Percentiles rank a stretch among this genome's conserved stretches.
Conservation (phyloP, 2,888 invertebrate genomes). For the Drosophila eohydei region DNA sequence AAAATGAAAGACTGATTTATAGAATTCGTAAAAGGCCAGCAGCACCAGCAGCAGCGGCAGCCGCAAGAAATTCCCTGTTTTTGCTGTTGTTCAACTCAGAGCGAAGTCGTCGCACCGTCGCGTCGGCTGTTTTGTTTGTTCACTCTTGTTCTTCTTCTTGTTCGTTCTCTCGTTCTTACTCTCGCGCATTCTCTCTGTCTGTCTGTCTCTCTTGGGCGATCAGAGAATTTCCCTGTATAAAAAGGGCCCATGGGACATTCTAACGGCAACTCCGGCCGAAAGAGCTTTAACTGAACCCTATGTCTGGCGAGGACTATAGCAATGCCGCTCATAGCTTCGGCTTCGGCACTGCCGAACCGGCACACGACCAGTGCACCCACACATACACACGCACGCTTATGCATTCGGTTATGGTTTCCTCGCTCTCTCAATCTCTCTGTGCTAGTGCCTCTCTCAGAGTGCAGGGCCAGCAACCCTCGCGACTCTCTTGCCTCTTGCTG, state of each 20-base stretch:
- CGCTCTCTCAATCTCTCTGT: conserved; percentile 30
- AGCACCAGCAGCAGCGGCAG: conserved; percentile 22
- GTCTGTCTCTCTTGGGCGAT: conserved; percentile 42
- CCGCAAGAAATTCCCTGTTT: conserved; percentile 61
- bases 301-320: conserved; percentile 54
- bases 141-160: conserved; percentile 48
- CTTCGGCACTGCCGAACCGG: conserved; percentile 24
- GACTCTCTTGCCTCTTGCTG: conserved; percentile 36
- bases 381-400: conserved; percentile 34
- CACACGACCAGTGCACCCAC: conserved; percentile 58
- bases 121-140: conserved; percentile 43
- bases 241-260: conserved; percentile 66
- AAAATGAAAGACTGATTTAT: conserved; percentile 65
- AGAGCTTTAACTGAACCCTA: conserved; percentile 37
- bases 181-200: conserved; percentile 14
- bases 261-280: conserved; percentile 60
- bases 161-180: conserved; percentile 14
- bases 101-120: conserved; percentile 34
- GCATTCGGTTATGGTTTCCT: conserved; percentile 24
- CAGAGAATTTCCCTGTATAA: conserved; percentile 64
- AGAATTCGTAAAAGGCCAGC: conserved; percentile 57
- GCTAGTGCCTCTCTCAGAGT: conserved; percentile 31
- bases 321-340: conserved; percentile 31
- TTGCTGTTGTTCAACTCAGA: conserved; percentile 46
- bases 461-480: conserved; percentile 65